Evolutionary conservation across 1,140 invertebrate species (phyloP).

Genomic region (Trichoplusia ni): DNA sequence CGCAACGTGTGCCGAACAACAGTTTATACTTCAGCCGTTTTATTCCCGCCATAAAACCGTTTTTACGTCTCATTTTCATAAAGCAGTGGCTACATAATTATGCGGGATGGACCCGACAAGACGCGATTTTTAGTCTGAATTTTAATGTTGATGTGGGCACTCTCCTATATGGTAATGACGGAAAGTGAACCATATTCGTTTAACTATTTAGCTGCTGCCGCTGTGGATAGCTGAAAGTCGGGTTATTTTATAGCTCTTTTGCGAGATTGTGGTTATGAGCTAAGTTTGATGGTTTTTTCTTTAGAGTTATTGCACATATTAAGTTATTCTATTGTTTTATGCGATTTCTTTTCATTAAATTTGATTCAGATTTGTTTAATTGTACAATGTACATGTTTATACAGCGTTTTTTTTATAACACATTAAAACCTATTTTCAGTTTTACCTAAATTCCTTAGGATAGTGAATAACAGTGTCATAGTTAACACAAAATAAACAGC

Average conservation of each 20-base stretch:
- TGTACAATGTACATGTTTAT: too few species aligned
- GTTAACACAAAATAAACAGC: too few species aligned
- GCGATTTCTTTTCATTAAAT: too few species aligned
- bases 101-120: conserved; percentile 51
- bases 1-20: conserved; percentile 14
- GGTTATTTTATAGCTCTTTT: not conserved
- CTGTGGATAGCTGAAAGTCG: not conserved
- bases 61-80: conserved; percentile 68
- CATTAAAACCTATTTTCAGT: too few species aligned
- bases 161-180: conserved; percentile 60
- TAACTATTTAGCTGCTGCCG: conserved; percentile 2
- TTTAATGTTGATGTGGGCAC: conserved; percentile 68
- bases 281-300: too few species aligned
- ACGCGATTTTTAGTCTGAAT: conserved; percentile 62
- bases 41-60: conserved; percentile 52
- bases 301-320: too few species aligned
- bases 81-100: conserved; percentile 66
- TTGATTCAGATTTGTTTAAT: too few species aligned
- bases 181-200: conserved; percentile 53
- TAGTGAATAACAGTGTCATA: too few species aligned
- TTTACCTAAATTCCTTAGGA: too few species aligned
- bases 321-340: too few species aligned
- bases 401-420: too few species aligned
- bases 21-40: conserved; percentile 39
- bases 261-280: too few species aligned